Base-by-base conservation (phyloP, 2,113 vertebrate species). In the Phylloscopus whistleri region DNA sequence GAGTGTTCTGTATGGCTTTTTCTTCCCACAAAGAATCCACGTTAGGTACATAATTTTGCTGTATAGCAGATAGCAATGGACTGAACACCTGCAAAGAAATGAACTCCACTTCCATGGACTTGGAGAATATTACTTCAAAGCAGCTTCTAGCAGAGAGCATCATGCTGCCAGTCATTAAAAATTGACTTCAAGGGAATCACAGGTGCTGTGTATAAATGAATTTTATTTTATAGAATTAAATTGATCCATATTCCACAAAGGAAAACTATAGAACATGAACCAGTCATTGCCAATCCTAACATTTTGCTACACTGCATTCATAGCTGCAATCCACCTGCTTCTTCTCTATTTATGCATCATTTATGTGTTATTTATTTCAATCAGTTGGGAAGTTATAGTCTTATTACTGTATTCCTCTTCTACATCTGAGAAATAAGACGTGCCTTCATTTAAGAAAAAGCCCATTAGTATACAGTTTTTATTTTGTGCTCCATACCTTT, bases 301-400 rank as follows among this genome's bases (percentile, higher is more conserved):
- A 91, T 87, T 95, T 90, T 89, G 73, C 49, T 94, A 78, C 18
- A 74, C 26, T 90, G 55, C 88, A 84, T 96, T 94, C 90, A 92
- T 63, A 94, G 58, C 64, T 93, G 64, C 43, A 94, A 93, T 70
- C 35, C 51, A 93, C 84, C 77, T 70, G 58, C 81, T 84, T 92
- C 72, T 84, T 83, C 81, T 79, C 84, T 94, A 70, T 52, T 94
- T 90, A 75, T 95, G 75, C 67, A 95, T 95, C 91, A 96, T 96
- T 96, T 96, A 89, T 92, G 19, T 92, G 51, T 92, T 96, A 91
- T 86, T 96, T 97, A 95, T 95, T 97, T 95, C 91, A 89, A 55
- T 83, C 68, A 93, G 39, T 74, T 69, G 49, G 67, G 89, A 62
- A 95, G 14, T 81, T 96, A 91, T 35, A 86, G 64, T 52, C 88